phyloP scores from a whole-genome alignment of 2,888 invertebrate genomes.

The Ennomos erosarius region DNA sequence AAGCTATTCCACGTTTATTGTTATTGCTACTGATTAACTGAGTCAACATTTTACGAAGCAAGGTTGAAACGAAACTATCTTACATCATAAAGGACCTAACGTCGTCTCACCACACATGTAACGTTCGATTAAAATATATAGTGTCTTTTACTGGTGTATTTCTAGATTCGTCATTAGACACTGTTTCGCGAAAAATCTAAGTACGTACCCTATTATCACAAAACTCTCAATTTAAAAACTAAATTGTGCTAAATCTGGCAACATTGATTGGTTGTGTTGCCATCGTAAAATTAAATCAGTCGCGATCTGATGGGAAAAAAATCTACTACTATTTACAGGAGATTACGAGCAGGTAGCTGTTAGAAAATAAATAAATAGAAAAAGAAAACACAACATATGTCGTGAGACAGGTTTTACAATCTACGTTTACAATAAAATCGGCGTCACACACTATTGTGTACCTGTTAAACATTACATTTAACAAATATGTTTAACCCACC shows the following conservation, averaged over 20 bases:
- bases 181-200: conserved; percentile 54
- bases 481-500: neutral
- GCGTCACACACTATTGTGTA: conserved; percentile 38
- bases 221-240: conserved; percentile 70
- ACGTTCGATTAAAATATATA: conserved; percentile 66
- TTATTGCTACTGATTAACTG: conserved; percentile 1
- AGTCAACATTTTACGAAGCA: conserved; percentile 36
- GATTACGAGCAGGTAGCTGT: conserved; percentile 49
- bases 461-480: conserved; percentile 8
- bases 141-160: conserved; percentile 62
- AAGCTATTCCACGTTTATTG: too few species aligned
- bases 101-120: conserved; percentile 86
- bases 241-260: conserved; percentile 74
- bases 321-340: conserved; percentile 56
- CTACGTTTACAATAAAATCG: conserved; percentile 36
- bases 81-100: conserved; percentile 66
- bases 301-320: conserved; percentile 80
- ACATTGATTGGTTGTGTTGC: conserved; percentile 54
- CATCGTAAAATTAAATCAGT: conserved; percentile 57
- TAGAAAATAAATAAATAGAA: conserved; percentile 58
- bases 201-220: conserved; percentile 82
- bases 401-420: conserved; percentile 78
- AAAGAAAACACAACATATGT: conserved; percentile 78
- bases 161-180: conserved; percentile 49
- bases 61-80: conserved; percentile 65